These are phyloP conservation scores for Pedicia rivosa DNA, from an alignment of 2,888 invertebrate genomes.

Conservation along the genomic window DNA sequence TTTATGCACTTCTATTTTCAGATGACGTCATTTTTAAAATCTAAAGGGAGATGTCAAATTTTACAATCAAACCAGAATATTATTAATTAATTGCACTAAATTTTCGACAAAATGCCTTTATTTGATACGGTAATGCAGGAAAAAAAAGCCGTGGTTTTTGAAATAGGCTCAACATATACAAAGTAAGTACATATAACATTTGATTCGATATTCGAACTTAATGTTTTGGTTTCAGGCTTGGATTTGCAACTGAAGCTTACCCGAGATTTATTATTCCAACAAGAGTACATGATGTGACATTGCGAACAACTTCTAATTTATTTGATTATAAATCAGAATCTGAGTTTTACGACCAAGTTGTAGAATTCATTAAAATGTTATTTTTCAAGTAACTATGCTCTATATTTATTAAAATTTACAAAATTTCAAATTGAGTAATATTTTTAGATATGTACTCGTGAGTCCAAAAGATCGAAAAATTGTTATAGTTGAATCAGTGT, in stretches of 20 bases:
- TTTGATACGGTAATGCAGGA: constrained; percentile 76
- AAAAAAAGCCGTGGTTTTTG: constrained; percentile 77
- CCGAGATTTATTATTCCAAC: constrained; percentile 79
- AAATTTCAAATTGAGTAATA: too few relatives aligned
- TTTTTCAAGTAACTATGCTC: too few relatives aligned
- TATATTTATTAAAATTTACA: constrained; percentile 3
- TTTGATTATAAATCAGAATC: constrained; percentile 45
- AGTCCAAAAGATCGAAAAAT: constrained; percentile 89
- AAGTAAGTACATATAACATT: constrained; percentile 46
- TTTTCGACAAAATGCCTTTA: constrained; percentile 49
- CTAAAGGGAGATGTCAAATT: too few relatives aligned
- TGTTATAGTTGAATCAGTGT: constrained; percentile 78
- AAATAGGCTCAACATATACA: constrained; percentile 81
- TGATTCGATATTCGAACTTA: neutral
- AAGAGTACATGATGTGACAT: constrained; percentile 49
- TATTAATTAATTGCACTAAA: too few relatives aligned
- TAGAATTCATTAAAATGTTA: constrained; percentile 72
- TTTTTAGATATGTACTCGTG: constrained; percentile 68
- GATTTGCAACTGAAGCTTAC: constrained; percentile 77
- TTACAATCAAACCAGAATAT: too few relatives aligned
- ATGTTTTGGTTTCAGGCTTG: constrained; percentile 46
- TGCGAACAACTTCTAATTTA: constrained; percentile 41
- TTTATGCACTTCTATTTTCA: too few relatives aligned
- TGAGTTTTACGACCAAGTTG: constrained; percentile 69
- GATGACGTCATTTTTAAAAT: too few relatives aligned